A percentile compares a stretch with the other conserved stretches of the same genome.
Conservation (phyloP, 2,888 invertebrate genomes). For the Lottia scabra region DNA sequence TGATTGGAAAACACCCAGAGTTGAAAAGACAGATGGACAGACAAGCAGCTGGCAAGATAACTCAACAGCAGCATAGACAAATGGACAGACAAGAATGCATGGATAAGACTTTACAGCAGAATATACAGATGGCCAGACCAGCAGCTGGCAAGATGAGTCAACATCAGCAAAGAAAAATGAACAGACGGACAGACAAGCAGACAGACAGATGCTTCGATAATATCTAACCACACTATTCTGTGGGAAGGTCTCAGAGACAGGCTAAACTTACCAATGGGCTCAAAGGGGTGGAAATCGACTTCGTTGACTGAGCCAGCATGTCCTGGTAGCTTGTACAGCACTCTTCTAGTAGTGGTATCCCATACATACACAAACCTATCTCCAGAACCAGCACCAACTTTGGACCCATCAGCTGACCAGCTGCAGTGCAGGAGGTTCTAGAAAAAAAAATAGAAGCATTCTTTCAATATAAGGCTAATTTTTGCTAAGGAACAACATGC, state of each 20-base stretch:
- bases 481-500: too few relatives aligned
- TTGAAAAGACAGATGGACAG: too few relatives aligned
- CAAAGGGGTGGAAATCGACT: conserved; percentile 92
- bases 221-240: neutral
- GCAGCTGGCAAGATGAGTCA: too few relatives aligned
- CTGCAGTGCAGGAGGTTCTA: conserved; percentile 89
- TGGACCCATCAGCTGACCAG: conserved; percentile 94
- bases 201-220: neutral
- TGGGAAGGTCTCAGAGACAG: neutral
- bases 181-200: neutral
- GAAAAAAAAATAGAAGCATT: conserved; percentile 35
- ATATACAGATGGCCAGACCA: too few relatives aligned
- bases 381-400: conserved; percentile 91
- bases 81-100: too few relatives aligned
- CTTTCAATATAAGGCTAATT: neutral
- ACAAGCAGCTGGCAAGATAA: too few relatives aligned
- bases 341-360: conserved; percentile 92
- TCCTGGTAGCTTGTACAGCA: conserved; percentile 96
- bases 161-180: too few relatives aligned
- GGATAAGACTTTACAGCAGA: too few relatives aligned
- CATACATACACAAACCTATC: conserved; percentile 96
- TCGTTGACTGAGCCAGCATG: conserved; percentile 98
- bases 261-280: conserved; percentile 80
- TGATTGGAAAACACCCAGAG: too few relatives aligned
- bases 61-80: too few relatives aligned